Evolutionary conservation across 2,888 invertebrate genomes (phyloP), one percentile per base, ranked within the genome.

Genomic region (Automeris io): DNA sequence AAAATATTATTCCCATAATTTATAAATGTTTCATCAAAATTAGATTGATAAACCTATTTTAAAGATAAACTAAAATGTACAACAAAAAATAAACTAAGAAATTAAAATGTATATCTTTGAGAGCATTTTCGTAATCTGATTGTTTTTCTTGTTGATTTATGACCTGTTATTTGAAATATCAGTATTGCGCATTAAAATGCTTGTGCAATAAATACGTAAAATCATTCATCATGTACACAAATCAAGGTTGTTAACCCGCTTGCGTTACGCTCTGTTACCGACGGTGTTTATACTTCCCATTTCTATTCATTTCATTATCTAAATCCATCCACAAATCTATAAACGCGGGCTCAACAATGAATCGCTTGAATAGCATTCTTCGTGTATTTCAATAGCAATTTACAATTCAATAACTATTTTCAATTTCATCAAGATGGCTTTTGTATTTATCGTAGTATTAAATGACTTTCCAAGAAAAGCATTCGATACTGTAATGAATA

Each of bases 221-320:
- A 56, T 58, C 61, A 67, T 57, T 64, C 62, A 67, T 54, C 63
- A 60, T 58, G 60, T 61, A 65, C 50, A 76, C 66, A 70, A 72
- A 75, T 74, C 68, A 78, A 80, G 81, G 80, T 81, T 79, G 72
- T 78, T 81, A 76, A 80, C 80, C 79, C 65, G 75, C 74, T 73
- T 74, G 54, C 64, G 78, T 77, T 78, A 72, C 77, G 79, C 72
- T 81, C 80, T 75, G 76, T 71, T 81, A 76, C 70, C 61, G 64
- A 66, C 63, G 64, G 58, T 57, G 67, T 66, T 57, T 58, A 42
- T 55, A 66, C 62, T 74, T 68, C 66, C 61, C 57, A 57, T 58
- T 51, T 57, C 61, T 64, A 66, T 65, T 54, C 57, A 63, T 61
- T 60, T 61, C 49, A 51, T 57, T 65, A 40, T 35, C 26, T 37